Base-by-base conservation (phyloP, 2,888 invertebrate species). In the Habrosyne pyritoides region DNA sequence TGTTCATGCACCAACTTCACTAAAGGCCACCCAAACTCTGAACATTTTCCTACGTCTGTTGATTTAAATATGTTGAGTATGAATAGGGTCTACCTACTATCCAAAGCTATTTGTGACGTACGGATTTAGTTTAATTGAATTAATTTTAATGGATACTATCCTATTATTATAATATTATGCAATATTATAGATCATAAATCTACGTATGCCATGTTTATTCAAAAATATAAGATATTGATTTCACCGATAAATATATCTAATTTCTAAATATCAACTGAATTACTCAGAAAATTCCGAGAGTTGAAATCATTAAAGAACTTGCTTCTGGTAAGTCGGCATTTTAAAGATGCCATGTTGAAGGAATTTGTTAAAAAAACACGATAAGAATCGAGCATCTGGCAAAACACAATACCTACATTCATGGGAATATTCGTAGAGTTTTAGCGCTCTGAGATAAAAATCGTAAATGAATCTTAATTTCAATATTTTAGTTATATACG, bases 391-490 rank as follows among this genome's bases (percentile, higher is more conserved):
- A 18, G 12, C 42, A 42, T 42, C 42, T 42, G 42, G 42, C 42
- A 42, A 42, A 42, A 42, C 42, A n/a, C 42, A 42, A 18, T 18
- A 18, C 42, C 42, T 42, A 42, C 42, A 42, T 42, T 42, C 18
- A 28, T 49, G 14, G 12, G 18, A 68, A 69, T 57, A 67, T 63
- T 65, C 71, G 62, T 61, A 65, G 14, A n/a, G 28, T 63, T 57
- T 57, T 67, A 63, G 60, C 66, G 66, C 70, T 62, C 63, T 61
- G 64, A 81, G 87, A 88, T 87, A 83, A 84, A 78, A 83, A 89
- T 87, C 87, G 80, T 83, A 86, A 88, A 88, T 87, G 83, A 88
- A 87, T 86, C 85, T 87, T 89, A 89, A 89, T 90, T 89, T 89
- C 89, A 91, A 89, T 89, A 89, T 89, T 88, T 88, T 87, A 87